Base-by-base conservation (phyloP, 53 echinoderm and acorn worm genomes). In the Astropecten irregularis region DNA sequence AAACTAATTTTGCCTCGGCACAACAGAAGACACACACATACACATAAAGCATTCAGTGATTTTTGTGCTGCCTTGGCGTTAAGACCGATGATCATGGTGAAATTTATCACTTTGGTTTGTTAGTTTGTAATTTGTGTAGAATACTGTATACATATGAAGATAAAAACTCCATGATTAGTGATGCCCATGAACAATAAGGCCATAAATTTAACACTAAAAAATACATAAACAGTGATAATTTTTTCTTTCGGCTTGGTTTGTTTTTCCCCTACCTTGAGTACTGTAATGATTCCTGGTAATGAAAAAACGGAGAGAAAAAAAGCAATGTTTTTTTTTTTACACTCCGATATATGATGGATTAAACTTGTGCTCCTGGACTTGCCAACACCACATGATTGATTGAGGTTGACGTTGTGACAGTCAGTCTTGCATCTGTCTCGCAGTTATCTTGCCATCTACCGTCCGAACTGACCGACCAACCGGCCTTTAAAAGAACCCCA, bases 361-460 rank as follows among this genome's bases (percentile, higher is more conserved):
- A 46, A 68, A 68, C 44, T 65, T n/a, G 65, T 38, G 65, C 22
- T 21, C 65, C 37, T 37, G 65, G 22, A 65, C 65, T 4, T 65
- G 71, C 35, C 32, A 71, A 33, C 4, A n/a, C n/a, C n/a, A n/a
- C n/a, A 31, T 51, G 71, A 71, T 71, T 71, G 71, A 68, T 40
- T 42, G 44, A 46, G 21, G 7, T 14, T 5, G 14, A 14, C 4
- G 46, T 11, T 44, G 2, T 22, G 1, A 11, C 68, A 38, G 20
- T 16, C 44, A 68, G 15, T 32, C 46, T 34, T 16, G 19, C 57
- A 76, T 56, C 30, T 32, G 53, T 49, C 36, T 2, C 2, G 65
- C 18, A 13, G 65, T 20, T n/a, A 0, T 65, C 38, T 35, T 20
- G 3, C 19, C 36, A 37, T 65, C 65, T 65, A 65, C 37, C n/a